Conservation (phyloP, 2,888 invertebrate genomes). For the Pristionchus japonicus region DNA sequence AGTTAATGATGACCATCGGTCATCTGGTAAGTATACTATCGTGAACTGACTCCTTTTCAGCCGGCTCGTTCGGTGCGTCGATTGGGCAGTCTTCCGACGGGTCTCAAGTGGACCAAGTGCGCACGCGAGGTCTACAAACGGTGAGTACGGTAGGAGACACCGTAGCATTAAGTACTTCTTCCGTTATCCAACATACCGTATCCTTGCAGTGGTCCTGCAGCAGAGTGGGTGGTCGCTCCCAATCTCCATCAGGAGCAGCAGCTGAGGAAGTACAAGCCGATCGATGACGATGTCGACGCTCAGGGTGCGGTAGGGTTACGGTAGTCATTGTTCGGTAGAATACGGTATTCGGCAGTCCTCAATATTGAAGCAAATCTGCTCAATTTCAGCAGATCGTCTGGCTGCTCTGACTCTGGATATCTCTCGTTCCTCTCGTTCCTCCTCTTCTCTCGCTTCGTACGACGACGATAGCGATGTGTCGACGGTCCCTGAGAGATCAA, state of each 20-base stretch:
- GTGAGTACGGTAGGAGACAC: background rate
- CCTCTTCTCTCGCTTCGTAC: background rate
- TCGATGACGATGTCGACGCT: background rate
- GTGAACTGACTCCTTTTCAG: background rate
- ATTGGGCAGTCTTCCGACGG: background rate
- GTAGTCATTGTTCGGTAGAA: too few relatives aligned
- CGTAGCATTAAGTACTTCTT: background rate
- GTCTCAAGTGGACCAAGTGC: slow-evolving; percentile 15
- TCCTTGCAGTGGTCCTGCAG: background rate
- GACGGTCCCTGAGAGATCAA: slow-evolving; percentile 20
- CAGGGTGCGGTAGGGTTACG: background rate
- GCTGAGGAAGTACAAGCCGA: background rate
- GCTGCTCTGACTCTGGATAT: background rate
- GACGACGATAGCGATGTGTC: background rate
- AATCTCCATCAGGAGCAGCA: background rate
- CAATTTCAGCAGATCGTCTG: background rate
- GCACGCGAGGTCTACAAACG: slow-evolving; percentile 5
- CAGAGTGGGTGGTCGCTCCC: slow-evolving; percentile 1
- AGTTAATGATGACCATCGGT: too few relatives aligned
- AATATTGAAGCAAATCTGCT: background rate
- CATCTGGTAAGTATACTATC: too few relatives aligned
- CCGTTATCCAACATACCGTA: background rate
- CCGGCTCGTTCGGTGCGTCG: background rate
- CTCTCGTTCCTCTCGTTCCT: background rate
- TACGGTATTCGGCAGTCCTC: too few relatives aligned